phyloP scores from a whole-genome alignment of 2,888 invertebrate species.

The Omphaloscelis lunosa region DNA sequence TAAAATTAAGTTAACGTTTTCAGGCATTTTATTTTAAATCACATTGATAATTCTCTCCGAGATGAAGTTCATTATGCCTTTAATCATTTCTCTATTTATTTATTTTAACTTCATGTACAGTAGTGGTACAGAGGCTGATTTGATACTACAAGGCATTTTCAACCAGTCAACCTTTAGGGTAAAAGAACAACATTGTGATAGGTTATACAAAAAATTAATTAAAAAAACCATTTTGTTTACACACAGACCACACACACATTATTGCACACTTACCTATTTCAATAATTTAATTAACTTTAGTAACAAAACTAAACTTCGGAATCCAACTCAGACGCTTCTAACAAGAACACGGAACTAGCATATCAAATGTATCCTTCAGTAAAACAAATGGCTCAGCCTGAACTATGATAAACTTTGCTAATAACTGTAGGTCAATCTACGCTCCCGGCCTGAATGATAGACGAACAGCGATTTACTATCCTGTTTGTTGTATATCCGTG shows the following conservation, averaged over 20 bases:
- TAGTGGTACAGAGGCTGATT: neutral
- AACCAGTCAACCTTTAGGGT: neutral
- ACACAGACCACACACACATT: neutral
- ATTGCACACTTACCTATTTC: neutral
- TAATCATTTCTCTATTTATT: neutral
- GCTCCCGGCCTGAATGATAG: conserved; percentile 2
- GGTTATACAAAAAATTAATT: neutral
- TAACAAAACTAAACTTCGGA: conserved; percentile 14
- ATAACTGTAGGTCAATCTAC: conserved; percentile 68
- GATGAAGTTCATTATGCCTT: neutral
- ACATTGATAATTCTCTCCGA: neutral
- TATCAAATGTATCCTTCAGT: conserved; percentile 48
- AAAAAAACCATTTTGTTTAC: neutral
- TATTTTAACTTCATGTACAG: neutral
- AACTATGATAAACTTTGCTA: conserved; percentile 71
- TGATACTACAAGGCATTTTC: neutral
- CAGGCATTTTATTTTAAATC: neutral
- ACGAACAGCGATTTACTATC: conserved; percentile 48
- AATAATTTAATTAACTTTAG: conserved; percentile 27
- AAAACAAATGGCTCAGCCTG: conserved; percentile 61
- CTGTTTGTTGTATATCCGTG: neutral
- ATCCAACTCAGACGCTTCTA: conserved; percentile 11
- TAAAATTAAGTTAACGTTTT: neutral
- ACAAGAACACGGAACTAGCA: conserved; percentile 40
- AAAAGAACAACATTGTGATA: neutral